These are phyloP conservation scores for Tenebrio molitor DNA, from an alignment of 1,140 invertebrate species.

Conservation along the genomic window DNA sequence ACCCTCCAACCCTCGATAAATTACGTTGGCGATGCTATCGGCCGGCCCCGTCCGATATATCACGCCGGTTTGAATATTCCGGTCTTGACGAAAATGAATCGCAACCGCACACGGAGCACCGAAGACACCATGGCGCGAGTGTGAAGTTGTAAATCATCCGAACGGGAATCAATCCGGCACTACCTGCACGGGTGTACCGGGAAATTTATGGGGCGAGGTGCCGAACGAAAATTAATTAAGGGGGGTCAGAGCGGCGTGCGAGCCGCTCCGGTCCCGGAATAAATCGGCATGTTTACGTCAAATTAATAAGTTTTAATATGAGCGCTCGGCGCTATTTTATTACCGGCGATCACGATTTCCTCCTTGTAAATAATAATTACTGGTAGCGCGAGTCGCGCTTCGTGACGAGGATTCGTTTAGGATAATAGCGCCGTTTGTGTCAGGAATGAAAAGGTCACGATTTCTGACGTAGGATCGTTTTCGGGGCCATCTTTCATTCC, in stretches of 20 bases:
- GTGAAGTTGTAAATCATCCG: constrained; percentile 25
- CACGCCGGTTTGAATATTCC: background rate
- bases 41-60: constrained; percentile 38
- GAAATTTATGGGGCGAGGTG: constrained; percentile 13
- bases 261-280: background rate
- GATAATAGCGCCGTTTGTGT: constrained; percentile 7
- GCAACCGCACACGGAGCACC: constrained; percentile 21
- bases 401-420: constrained; percentile 25
- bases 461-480: too few species aligned
- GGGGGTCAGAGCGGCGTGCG: too few species aligned
- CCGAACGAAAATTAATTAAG: constrained; percentile 26
- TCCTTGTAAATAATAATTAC: constrained; percentile 45
- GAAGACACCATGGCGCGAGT: constrained; percentile 1
- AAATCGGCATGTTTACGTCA: constrained; percentile 42
- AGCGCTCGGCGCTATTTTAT: constrained; percentile 28
- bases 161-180: constrained; percentile 14
- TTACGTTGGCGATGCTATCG: constrained; percentile 61
- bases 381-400: constrained; percentile 24
- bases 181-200: background rate
- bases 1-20: constrained; percentile 61
- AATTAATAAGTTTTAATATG: constrained; percentile 43
- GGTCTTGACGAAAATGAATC: constrained; percentile 14
- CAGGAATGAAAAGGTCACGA: too few species aligned
- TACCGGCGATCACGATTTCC: constrained; percentile 32
- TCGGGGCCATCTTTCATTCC: too few species aligned